Conservation (phyloP, 2,888 invertebrate species). For the Rutpela maculata region DNA sequence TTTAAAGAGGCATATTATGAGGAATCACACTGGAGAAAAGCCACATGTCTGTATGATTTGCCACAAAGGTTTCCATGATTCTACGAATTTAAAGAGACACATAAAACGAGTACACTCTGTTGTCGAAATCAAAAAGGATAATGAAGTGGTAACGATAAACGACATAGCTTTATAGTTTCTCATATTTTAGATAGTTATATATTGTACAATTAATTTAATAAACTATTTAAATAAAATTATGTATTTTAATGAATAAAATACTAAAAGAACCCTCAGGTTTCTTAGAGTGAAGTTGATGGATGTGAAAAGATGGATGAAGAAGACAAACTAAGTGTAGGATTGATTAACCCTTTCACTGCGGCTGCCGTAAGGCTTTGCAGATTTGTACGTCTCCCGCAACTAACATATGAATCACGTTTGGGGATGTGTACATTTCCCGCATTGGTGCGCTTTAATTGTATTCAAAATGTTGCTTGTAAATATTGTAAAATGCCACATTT, state of each 20-base stretch:
- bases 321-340: too few relatives aligned
- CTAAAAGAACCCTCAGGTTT: too few relatives aligned
- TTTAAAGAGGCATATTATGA: slow-evolving; percentile 47
- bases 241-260: background rate
- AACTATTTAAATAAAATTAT: background rate
- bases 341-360: too few relatives aligned
- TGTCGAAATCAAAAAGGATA: slow-evolving; percentile 31
- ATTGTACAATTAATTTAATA: background rate
- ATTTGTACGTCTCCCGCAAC: too few relatives aligned
- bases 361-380: too few relatives aligned
- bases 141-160: background rate
- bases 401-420: too few relatives aligned
- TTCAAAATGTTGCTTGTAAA: too few relatives aligned
- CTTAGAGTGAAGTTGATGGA: too few relatives aligned
- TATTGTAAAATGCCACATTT: too few relatives aligned
- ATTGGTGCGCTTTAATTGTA: too few relatives aligned
- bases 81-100: slow-evolving; percentile 48
- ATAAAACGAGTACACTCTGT: slow-evolving; percentile 50
- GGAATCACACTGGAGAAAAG: slow-evolving; percentile 48
- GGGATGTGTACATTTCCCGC: too few relatives aligned
- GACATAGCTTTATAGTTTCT: background rate
- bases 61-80: slow-evolving; percentile 48
- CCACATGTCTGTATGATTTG: slow-evolving; percentile 49
- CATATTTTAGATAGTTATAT: background rate
- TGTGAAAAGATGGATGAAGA: too few relatives aligned